phyloP scores from a whole-genome alignment of 2,797 vertebrate genomes.

The Chelonia mydas region DNA sequence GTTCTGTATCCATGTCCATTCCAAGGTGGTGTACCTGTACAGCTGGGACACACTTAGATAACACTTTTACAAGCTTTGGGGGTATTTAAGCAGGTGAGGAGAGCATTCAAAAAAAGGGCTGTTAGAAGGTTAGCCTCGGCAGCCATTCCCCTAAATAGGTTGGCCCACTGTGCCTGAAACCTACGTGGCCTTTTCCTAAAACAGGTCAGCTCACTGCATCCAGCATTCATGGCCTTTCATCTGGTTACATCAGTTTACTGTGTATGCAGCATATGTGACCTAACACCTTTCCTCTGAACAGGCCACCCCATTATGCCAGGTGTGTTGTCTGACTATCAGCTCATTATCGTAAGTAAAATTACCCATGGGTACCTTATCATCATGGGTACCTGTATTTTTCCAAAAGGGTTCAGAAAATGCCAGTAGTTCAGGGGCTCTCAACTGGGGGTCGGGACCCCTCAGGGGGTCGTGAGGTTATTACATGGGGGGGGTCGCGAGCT shows the following conservation, averaged over 20 bases:
- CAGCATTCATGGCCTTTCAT: neutral
- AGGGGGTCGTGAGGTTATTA: no score
- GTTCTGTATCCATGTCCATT: neutral
- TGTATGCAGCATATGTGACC: neutral
- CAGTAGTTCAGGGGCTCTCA: no score
- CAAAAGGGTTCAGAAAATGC: neutral
- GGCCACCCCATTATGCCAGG: neutral
- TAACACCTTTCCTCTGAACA: neutral
- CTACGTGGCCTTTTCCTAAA: neutral
- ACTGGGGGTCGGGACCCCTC: no score
- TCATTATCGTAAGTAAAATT: neutral
- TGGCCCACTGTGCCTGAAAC: neutral
- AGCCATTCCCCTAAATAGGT: neutral
- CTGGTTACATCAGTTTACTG: neutral
- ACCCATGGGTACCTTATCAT: neutral
- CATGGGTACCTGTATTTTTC: neutral
- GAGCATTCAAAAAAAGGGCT: neutral
- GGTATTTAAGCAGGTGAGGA: neutral
- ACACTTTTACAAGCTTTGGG: neutral
- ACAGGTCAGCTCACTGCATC: neutral
- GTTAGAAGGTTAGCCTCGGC: neutral
- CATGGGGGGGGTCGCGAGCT: no score
- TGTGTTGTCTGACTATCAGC: neutral
- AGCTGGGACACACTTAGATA: neutral
- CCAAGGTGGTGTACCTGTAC: neutral